phyloP scores from a whole-genome alignment of 1,140 invertebrate species.

The Leptopilina boulardi region DNA sequence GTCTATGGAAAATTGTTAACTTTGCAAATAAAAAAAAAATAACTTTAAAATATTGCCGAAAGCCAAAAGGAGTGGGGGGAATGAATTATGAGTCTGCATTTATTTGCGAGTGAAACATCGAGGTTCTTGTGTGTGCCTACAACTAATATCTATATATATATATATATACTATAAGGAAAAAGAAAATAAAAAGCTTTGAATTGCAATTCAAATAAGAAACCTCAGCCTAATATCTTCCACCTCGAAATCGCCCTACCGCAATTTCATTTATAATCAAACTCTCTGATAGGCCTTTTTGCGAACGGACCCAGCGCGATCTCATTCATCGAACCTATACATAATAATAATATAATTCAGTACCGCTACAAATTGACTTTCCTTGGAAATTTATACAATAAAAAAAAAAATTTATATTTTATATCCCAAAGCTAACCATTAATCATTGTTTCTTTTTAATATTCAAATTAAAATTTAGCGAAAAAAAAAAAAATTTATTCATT shows the following conservation, averaged over 20 bases:
- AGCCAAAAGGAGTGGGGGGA: neutral
- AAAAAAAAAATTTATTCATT: no score
- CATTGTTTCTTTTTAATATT: neutral
- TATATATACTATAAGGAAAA: slow-evolving; percentile 13
- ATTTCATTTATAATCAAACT: slow-evolving; percentile 68
- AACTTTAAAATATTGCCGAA: neutral
- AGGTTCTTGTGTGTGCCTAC: neutral
- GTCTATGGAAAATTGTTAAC: no score
- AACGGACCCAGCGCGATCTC: slow-evolving; percentile 14
- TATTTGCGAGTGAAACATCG: neutral
- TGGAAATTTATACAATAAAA: neutral
- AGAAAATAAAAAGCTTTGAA: slow-evolving; percentile 52
- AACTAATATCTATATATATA: slow-evolving; percentile 10
- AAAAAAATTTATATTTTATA: slow-evolving; percentile 1
- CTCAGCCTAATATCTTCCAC: slow-evolving; percentile 62
- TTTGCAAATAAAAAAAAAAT: no score
- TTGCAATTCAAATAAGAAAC: slow-evolving; percentile 68
- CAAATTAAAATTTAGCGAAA: no score
- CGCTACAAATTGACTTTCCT: slow-evolving; percentile 14
- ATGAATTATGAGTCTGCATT: neutral
- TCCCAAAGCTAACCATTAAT: neutral
- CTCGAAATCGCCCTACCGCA: slow-evolving; percentile 61
- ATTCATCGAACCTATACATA: slow-evolving; percentile 43
- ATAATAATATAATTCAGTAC: slow-evolving; percentile 25
- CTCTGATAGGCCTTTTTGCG: slow-evolving; percentile 38